Base-by-base conservation (phyloP, 2,113 vertebrate genomes). In the Pseudonaja textilis region DNA sequence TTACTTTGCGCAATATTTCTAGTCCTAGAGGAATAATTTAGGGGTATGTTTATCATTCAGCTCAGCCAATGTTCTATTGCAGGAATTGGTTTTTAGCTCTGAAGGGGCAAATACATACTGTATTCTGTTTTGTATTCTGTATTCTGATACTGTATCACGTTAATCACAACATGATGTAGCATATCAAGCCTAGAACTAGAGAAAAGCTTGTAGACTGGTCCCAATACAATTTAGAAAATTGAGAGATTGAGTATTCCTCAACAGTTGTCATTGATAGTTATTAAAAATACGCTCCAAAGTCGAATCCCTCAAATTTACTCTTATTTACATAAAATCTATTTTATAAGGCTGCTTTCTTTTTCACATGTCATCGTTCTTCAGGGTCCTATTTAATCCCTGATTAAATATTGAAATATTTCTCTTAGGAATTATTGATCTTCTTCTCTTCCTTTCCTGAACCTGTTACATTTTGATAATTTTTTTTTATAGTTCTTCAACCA, bases 81-180 rank as follows among this genome's bases (percentile, higher is more conserved):
- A 96, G 94, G 93, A 90, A 93, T n/a, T 95, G 93, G 93, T 96
- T 95, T 42, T 87, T 94, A 95, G 93, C 94, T 94, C 92, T 95
- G 94, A 95, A 93, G 91, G 94, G 93, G 96, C 95, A 26, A 96
- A 96, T 96, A 96, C 94, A 59, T 91, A 95, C 91, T 93, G 91
- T 52, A 89, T 94, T 96, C 93, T 96, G 95, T 97, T 97, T 95
- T 95, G 95, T 39, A 39, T 39, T 39, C 39, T 39, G 39, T 39
- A 39, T 39, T 39, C 39, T 39, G 39, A 39, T 39, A 39, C 39
- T 39, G 39, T 39, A 39, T 39, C 39, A 39, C 2, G 42, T 93
- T 74, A 74, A 74, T 74, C 64, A 74, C 29, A 74, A 74, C 29
- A 34, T 34, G n/a, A 74, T 74, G n/a, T n/a, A 74, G n/a, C 29